Evolutionary conservation across 1,140 invertebrate genomes (phyloP).

Genomic region (Drosophila ogumai): DNA sequence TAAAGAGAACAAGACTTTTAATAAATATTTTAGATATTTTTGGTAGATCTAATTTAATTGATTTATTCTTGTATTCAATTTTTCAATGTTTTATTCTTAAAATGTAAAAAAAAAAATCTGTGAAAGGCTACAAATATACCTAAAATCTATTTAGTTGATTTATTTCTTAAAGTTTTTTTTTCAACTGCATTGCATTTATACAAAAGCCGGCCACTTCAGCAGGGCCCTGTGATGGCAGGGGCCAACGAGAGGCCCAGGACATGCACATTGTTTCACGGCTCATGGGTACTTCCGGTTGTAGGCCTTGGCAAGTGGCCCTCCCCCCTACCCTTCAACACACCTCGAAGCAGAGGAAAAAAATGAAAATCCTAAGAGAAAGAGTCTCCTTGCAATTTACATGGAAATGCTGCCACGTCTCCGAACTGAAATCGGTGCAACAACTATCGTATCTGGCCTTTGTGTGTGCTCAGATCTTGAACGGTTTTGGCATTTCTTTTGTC

Average conservation of each 20-base stretch:
- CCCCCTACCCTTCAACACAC: not conserved
- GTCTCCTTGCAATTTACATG: slow-evolving; percentile 32
- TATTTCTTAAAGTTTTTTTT: too few relatives aligned
- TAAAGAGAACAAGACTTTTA: not conserved
- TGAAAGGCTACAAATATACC: not conserved
- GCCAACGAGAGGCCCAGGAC: slow-evolving; percentile 1
- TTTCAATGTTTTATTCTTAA: too few relatives aligned
- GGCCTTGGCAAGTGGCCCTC: slow-evolving; percentile 22
- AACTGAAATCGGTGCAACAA: slow-evolving; percentile 23
- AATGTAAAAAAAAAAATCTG: too few relatives aligned
- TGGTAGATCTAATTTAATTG: not conserved
- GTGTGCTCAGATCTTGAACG: slow-evolving; percentile 19
- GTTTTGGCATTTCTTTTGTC: slow-evolving; percentile 32
- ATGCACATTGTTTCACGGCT: slow-evolving; percentile 29
- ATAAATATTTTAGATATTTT: not conserved
- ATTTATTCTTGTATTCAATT: too few relatives aligned
- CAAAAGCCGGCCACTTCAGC: not conserved
- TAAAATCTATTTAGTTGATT: too few relatives aligned
- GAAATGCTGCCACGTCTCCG: slow-evolving; percentile 13
- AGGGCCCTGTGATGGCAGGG: not conserved
- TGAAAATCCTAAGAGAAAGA: slow-evolving; percentile 1
- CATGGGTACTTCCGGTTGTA: slow-evolving; percentile 35
- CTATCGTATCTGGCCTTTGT: slow-evolving; percentile 7
- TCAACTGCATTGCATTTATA: not conserved
- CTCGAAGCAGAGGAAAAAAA: not conserved